Base-by-base conservation (phyloP, 2,797 vertebrate species). In the Diglossa cyanea region DNA sequence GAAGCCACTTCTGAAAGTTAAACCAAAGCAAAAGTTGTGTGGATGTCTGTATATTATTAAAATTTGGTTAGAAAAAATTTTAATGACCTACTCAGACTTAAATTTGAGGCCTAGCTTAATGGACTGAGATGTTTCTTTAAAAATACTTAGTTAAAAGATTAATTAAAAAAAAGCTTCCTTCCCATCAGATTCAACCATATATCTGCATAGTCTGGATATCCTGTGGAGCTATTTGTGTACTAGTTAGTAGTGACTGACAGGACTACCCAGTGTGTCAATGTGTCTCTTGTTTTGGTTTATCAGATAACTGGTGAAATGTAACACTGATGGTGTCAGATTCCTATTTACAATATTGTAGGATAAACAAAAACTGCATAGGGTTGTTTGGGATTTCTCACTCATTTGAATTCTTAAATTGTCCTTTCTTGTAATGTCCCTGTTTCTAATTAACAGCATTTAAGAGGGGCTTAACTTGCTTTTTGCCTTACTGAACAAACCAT, bases 401-500 rank as follows among this genome's bases (percentile, higher is more conserved):
- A 95, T 97, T 97, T 97, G 89, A 97, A 95, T 97, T 97, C 96
- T 95, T 97, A 95, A 96, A 97, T 96, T 94, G 70, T 90, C 85
- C 61, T 92, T 88, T 86, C 93, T 96, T 96, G 91, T 92, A 89
- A 58, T 23, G 50, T 88, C 53, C 45, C 97, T 98, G 97, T 91
- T 98, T 98, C 90, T 93, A 97, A 97, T 98, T 98, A 98, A 94
- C 96, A 95, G 93, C 57, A 87, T 75, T 90, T 88, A 93, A 94
- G 86, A 91, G 13, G 33, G 51, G 31, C 48, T 93, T 85, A 74
- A 62, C 55, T 58, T 63, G 50, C 63, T 57, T 80, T 72, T 82
- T 86, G 40, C 65, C 37, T 92, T 74, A 66, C 50, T 9, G 35
- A 88, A 37, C 17, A 48, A 37, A 48, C 19, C 15, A 15, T 11